Base-by-base conservation (phyloP, 2,113 vertebrate genomes). In the Rhagologus leucostigma region DNA sequence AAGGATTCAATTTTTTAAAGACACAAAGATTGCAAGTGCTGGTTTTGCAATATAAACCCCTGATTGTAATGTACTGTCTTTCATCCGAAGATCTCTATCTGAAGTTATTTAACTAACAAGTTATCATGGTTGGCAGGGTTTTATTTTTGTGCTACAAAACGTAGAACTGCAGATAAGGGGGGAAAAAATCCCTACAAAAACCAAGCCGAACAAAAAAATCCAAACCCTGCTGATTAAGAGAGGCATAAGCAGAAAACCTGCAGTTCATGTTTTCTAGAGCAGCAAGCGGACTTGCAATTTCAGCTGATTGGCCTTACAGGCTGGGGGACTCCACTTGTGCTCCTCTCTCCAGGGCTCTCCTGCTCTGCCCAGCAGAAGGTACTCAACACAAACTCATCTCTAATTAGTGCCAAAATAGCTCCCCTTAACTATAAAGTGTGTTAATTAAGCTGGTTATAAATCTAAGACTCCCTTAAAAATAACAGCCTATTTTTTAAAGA, bases 31-130 rank as follows among this genome's bases (percentile, higher is more conserved):
- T 83, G 84, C 64, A 88, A 64, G 30, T n/a, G 70, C 44, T 90
- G 92, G 90, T 91, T 91, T 93, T 95, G 87, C 68, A 74, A 85
- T 8, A 93, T 74, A 95, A 96, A 87, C 64, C 86, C 79, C 47
- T n/a, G 69, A 52, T 44, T 81, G 71, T 74, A 89, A 71, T 7
- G 7, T n/a, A 14, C 50, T 46, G 55, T 12, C 78, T 84, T 86
- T 77, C 73, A 81, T 70, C 80, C 84, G 68, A 90, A 86, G 79
- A 87, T 74, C 64, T 70, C 42, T 84, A 8, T 74, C 76, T 41
- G 73, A 84, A 93, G 22, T 67, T 78, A 84, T 82, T 93, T 93
- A 89, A 80, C 55, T 59, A 86, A 27, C 59, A 93, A 93, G 6
- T 64, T 78, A 59, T 29, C 13, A 4, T 6, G 41, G 62, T 11